Base-by-base conservation (phyloP, 2,888 invertebrate species). In the Chloroclystis v-ata region DNA sequence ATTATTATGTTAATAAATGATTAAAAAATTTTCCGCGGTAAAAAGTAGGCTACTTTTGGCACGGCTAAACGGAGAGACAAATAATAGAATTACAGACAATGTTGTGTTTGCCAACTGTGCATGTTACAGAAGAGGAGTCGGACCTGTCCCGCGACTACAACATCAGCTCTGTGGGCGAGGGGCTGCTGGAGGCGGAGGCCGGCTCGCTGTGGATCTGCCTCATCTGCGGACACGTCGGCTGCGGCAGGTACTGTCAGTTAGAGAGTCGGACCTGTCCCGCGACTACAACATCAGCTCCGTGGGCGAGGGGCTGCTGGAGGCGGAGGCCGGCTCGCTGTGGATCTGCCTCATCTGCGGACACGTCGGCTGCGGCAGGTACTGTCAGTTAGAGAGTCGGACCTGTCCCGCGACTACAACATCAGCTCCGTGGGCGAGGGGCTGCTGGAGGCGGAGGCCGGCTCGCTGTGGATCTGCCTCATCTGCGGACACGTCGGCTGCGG, bases 401-500 rank as follows among this genome's bases (percentile, higher is more conserved):
- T 68, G 1, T 61, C 67, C 0, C 75, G 72, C 80, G 58, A 90
- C 35, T 40, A 39, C 46, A 46, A 46, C 83, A 69, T 89, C 73
- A 69, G 90, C 82, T 56, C 91, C 77, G 71, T 92, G 80, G 78
- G 91, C 75, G 89, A 90, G 82, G 76, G 84, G 0, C 56, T 80
- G 54, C 54, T 69, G 37, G 86, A 87, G 26, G 83, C 85, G 12
- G 90, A 90, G 43, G 89, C 92, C 0, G 95, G 96, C 63, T 92
- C 97, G 43, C 88, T 99, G 3, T 99, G 99, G 99, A 99, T 99
- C 63, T 99, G 99, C 72, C 89, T 99, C 43, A 97, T 99, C 54
- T 99, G 99, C 76, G 99, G 99, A 0, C 95, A 99, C 75, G 95
- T 99, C 8, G 99, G 99, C 16, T 99, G 99, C 79, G 99, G 99